Conservation (phyloP, 1,140 invertebrate species). For the Batillaria attramentaria region DNA sequence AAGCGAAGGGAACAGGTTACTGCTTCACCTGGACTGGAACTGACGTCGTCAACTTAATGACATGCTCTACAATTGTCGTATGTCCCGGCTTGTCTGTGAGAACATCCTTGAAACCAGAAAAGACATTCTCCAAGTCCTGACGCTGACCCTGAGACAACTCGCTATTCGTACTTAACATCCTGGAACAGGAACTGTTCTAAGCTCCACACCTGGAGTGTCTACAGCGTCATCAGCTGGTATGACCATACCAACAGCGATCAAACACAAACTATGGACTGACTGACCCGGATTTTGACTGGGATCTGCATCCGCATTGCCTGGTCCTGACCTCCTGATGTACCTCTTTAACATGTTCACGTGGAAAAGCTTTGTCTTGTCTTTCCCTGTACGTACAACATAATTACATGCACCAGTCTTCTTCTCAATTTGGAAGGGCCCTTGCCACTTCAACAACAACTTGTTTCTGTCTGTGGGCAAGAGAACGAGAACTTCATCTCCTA, state of each 20-base stretch:
- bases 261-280: no score
- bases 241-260: not conserved
- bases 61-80: no score
- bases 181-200: not conserved
- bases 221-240: not conserved
- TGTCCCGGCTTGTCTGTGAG: not conserved
- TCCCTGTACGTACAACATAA: not conserved
- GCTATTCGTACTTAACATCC: not conserved
- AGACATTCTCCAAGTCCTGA: not conserved
- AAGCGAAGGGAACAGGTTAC: no score
- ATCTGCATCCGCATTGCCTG: not conserved
- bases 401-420: not conserved
- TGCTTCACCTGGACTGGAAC: no score
- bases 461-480: conserved; percentile 35
- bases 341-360: not conserved
- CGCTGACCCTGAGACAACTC: not conserved
- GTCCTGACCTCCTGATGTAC: not conserved
- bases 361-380: not conserved
- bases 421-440: conserved; percentile 34
- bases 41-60: no score
- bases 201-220: not conserved
- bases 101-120: not conserved
- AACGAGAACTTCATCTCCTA: conserved; percentile 37
- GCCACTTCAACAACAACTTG: conserved; percentile 40
- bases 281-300: no score